phyloP scores from a whole-genome alignment of 2,113 vertebrate species.

The Anhinga rufa region DNA sequence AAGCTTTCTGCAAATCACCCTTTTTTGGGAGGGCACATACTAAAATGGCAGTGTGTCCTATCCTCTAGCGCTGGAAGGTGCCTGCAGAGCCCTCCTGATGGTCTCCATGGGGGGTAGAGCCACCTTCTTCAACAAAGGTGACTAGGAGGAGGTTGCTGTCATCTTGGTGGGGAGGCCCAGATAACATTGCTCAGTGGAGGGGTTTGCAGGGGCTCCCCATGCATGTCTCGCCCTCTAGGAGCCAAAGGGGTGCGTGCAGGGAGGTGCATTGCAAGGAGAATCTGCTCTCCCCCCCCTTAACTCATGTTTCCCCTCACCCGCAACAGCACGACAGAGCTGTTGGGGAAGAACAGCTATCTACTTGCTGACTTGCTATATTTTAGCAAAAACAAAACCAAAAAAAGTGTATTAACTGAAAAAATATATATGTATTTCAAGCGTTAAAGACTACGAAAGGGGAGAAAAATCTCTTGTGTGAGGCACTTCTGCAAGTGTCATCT shows the following conservation, averaged over 20 bases:
- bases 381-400: conserved; percentile 67
- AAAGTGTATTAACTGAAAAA: conserved; percentile 48
- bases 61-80: neutral
- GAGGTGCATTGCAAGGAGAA: neutral
- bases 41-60: neutral
- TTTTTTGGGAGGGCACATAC: neutral
- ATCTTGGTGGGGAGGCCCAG: neutral
- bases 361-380: conserved; percentile 74
- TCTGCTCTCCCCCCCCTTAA: neutral
- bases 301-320: neutral
- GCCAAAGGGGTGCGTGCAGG: neutral
- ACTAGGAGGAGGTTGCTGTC: neutral
- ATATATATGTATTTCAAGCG: conserved; percentile 1
- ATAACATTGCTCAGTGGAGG: rapidly evolving
- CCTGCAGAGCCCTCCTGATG: neutral
- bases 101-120: neutral
- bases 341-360: conserved; percentile 25
- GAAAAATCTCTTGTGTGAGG: conserved; percentile 14
- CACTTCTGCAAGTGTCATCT: conserved; percentile 52
- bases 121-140: neutral
- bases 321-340: neutral
- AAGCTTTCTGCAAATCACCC: neutral
- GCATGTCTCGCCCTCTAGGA: rapidly evolving
- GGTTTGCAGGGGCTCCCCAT: neutral
- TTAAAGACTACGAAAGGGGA: neutral